Evolutionary conservation across 1,140 invertebrate species (phyloP).

Genomic region (Argopecten irradians): DNA sequence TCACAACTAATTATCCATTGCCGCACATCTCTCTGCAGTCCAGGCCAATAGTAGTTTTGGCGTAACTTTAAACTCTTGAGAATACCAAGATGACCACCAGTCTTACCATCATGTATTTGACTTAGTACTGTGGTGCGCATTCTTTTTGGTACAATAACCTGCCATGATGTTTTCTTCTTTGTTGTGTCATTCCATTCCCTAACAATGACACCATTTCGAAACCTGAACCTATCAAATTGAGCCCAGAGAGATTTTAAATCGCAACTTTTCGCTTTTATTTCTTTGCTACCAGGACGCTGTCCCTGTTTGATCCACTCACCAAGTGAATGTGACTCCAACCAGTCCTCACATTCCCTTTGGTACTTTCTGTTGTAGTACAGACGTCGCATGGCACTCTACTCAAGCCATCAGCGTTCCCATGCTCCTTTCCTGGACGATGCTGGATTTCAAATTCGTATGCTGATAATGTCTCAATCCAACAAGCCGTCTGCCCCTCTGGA

Average conservation of each 20-base stretch:
- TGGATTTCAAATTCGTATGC: constrained; percentile 62
- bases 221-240: constrained; percentile 24
- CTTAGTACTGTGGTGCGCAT: background rate
- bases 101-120: background rate
- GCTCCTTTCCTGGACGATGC: constrained; percentile 50
- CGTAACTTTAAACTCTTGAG: background rate
- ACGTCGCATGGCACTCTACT: constrained; percentile 39
- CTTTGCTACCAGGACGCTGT: background rate
- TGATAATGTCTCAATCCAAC: constrained; percentile 60
- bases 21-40: too few relatives aligned
- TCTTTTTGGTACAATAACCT: constrained; percentile 58
- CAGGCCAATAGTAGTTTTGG: too few relatives aligned
- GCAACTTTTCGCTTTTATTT: background rate
- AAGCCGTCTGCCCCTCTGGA: constrained; percentile 51
- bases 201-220: background rate
- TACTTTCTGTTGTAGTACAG: too few relatives aligned
- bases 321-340: too few relatives aligned
- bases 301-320: too few relatives aligned
- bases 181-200: constrained; percentile 43
- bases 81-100: background rate
- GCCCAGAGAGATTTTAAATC: constrained; percentile 30
- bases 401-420: constrained; percentile 62
- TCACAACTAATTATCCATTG: too few relatives aligned
- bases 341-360: too few relatives aligned
- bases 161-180: constrained; percentile 74